Evolutionary conservation across 2,113 vertebrate species (phyloP).

Genomic region (Tricholaema leucomelas): DNA sequence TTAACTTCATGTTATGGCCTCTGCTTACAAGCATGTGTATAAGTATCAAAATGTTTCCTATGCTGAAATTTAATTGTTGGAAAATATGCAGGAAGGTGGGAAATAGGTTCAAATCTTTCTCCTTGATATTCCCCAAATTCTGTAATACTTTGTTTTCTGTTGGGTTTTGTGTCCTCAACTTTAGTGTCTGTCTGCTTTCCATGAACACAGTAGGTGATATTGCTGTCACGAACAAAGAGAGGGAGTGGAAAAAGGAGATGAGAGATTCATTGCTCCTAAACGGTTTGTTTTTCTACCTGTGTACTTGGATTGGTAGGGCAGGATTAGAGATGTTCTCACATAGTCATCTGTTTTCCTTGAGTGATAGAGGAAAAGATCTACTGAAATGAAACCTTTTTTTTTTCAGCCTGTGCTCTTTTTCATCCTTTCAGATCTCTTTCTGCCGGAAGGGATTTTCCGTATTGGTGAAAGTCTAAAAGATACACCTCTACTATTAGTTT

Average conservation of each 20-base stretch:
- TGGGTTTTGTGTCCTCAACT: background rate
- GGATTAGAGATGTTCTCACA: accelerated
- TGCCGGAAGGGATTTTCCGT: background rate
- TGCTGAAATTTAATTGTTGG: background rate
- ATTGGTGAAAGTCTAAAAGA: background rate
- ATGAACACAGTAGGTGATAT: background rate
- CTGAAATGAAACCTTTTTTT: background rate
- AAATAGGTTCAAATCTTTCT: background rate
- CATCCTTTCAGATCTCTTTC: background rate
- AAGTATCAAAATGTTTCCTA: background rate
- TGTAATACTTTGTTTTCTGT: background rate
- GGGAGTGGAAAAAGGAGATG: background rate
- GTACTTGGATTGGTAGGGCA: background rate
- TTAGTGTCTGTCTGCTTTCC: background rate
- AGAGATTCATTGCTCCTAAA: accelerated
- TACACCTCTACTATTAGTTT: background rate
- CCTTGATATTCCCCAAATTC: background rate
- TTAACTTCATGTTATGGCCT: background rate
- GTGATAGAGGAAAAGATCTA: background rate
- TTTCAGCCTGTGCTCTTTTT: background rate
- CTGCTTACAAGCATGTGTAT: background rate
- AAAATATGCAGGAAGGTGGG: background rate
- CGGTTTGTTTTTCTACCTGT: background rate
- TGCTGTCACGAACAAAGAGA: background rate
- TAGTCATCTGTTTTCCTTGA: background rate